Conservation (phyloP, 2,113 vertebrate genomes). For the Ciconia maguari region DNA sequence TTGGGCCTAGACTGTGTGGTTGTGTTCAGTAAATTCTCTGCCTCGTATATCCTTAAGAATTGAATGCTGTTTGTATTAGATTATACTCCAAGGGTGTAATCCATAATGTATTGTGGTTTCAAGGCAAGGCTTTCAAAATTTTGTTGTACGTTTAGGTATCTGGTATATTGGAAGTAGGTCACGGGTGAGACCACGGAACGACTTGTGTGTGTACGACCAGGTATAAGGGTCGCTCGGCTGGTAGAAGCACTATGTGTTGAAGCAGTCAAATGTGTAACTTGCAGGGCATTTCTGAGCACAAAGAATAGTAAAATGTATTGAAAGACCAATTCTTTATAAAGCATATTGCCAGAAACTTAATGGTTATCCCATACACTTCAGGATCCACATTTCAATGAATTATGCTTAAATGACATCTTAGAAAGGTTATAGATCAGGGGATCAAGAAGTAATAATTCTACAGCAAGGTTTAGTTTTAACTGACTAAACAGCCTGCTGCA, state of each 20-base stretch:
- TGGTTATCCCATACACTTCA: not conserved
- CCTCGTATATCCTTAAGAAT: not conserved
- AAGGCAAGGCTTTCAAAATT: not conserved
- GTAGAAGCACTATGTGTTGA: not conserved
- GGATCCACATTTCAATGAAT: not conserved
- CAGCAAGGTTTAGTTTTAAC: not conserved
- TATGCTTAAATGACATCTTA: not conserved
- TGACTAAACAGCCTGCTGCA: conserved; percentile 12
- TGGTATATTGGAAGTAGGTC: not conserved
- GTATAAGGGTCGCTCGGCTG: not conserved
- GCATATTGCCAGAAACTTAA: not conserved
- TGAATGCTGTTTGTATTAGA: not conserved
- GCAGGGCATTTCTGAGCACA: not conserved
- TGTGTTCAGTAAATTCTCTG: not conserved
- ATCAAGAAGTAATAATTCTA: conserved; percentile 13
- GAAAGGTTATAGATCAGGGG: not conserved
- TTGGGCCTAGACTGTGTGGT: not conserved
- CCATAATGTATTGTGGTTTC: not conserved
- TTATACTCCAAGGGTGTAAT: not conserved
- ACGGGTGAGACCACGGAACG: not conserved
- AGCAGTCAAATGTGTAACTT: not conserved
- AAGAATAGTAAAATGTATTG: not conserved
- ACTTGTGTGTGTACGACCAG: not conserved
- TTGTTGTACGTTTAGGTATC: not conserved
- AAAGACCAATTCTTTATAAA: not conserved